These are phyloP conservation scores for Sebastes itinus DNA, from an alignment of 2,797 vertebrate genomes.

Conservation along the genomic window DNA sequence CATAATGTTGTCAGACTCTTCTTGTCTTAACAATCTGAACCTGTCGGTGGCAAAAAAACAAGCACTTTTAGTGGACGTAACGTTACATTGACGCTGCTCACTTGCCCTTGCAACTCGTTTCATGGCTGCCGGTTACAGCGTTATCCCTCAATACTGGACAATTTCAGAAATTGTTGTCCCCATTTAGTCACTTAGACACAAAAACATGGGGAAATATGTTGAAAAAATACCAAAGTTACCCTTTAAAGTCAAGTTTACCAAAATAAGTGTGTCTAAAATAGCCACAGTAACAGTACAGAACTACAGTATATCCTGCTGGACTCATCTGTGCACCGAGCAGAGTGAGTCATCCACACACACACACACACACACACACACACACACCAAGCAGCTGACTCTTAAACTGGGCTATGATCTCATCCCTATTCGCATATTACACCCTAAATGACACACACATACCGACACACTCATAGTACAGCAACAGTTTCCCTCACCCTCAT, in stretches of 20 bases:
- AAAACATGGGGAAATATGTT: too few relatives aligned
- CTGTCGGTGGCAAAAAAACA: too few relatives aligned
- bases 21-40: too few relatives aligned
- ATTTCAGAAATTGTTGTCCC: too few relatives aligned
- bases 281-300: not conserved
- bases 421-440: conserved; percentile 2
- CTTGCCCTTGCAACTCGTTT: too few relatives aligned
- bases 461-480: not conserved
- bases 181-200: too few relatives aligned
- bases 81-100: too few relatives aligned
- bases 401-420: conserved; percentile 52
- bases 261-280: not conserved
- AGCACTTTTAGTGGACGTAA: too few relatives aligned
- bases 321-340: not conserved
- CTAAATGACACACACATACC: conserved; percentile 17
- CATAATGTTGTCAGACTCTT: too few relatives aligned
- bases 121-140: too few relatives aligned
- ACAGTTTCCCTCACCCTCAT: not conserved
- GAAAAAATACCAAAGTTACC: too few relatives aligned
- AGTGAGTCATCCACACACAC: conserved; percentile 39
- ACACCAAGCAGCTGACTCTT: conserved; percentile 44
- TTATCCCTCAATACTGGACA: too few relatives aligned
- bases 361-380: not conserved
- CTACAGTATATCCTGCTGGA: not conserved
- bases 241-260: not conserved